phyloP scores from a whole-genome alignment of 2,888 invertebrate genomes.

The Slavum lentiscoides region DNA sequence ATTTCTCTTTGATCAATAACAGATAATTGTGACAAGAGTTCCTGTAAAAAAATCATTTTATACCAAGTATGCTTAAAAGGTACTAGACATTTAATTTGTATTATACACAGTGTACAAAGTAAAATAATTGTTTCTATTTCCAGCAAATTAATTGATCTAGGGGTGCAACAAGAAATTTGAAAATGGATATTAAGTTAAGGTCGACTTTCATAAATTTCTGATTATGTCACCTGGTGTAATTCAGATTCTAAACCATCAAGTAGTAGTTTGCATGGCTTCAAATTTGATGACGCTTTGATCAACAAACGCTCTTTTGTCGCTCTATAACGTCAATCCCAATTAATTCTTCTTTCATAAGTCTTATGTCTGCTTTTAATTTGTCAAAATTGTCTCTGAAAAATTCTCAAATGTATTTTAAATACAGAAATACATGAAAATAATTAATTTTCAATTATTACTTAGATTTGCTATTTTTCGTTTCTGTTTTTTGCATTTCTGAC shows the following conservation, averaged over 20 bases:
- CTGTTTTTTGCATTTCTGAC: slow-evolving; percentile 95
- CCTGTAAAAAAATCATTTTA: slow-evolving; percentile 61
- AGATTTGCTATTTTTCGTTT: slow-evolving; percentile 96
- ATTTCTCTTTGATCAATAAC: slow-evolving; percentile 92
- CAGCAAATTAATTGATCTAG: too few species aligned
- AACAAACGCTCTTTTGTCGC: slow-evolving; percentile 91
- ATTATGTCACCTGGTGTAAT: slow-evolving; percentile 71
- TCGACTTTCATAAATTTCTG: too few species aligned
- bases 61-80: too few species aligned
- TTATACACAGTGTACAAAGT: too few species aligned
- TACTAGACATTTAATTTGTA: too few species aligned
- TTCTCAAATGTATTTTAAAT: background rate
- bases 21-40: slow-evolving; percentile 89
- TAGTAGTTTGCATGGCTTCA: slow-evolving; percentile 97
- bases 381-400: slow-evolving; percentile 82
- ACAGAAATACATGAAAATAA: background rate
- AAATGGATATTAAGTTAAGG: too few species aligned
- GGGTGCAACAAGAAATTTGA: too few species aligned
- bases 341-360: slow-evolving; percentile 92
- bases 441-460: slow-evolving; percentile 67
- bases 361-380: slow-evolving; percentile 92
- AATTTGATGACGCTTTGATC: slow-evolving; percentile 85
- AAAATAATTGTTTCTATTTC: too few species aligned
- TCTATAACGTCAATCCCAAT: slow-evolving; percentile 83
- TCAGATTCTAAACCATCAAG: slow-evolving; percentile 90